A percentile compares a stretch with the other conserved stretches of the same genome.
Evolutionary conservation across 1,140 invertebrate species (phyloP).

Genomic region (Drosophila watanabei): DNA sequence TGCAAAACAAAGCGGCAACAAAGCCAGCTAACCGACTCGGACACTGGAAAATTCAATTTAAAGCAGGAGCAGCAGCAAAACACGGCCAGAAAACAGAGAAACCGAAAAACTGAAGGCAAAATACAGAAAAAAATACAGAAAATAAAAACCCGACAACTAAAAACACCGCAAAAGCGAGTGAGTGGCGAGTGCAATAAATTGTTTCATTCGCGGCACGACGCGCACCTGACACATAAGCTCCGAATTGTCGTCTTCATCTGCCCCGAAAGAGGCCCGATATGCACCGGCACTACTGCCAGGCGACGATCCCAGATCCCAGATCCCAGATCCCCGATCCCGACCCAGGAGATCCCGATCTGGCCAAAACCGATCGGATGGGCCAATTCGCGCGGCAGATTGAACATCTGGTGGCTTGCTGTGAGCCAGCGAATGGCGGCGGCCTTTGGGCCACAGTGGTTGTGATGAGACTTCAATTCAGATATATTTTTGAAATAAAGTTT

Average conservation of each 20-base stretch:
- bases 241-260: constrained; percentile 77
- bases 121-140: not conserved
- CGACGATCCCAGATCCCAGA: constrained; percentile 2
- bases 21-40: constrained; percentile 22
- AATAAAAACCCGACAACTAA: constrained; percentile 1
- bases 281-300: not conserved
- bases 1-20: constrained; percentile 33
- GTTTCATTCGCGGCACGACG: constrained; percentile 76
- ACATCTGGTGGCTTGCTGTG: constrained; percentile 77
- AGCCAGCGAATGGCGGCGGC: constrained; percentile 21
- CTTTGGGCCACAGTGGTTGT: constrained; percentile 49
- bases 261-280: constrained; percentile 3
- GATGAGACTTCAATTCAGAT: not conserved
- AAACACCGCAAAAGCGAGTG: constrained; percentile 56
- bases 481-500: not conserved
- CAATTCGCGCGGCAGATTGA: constrained; percentile 54
- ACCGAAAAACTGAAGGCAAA: not conserved
- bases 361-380: constrained; percentile 33
- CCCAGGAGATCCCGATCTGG: constrained; percentile 30
- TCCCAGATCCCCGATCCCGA: not conserved
- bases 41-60: constrained; percentile 69
- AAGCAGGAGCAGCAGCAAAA: constrained; percentile 32
- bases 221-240: constrained; percentile 79
- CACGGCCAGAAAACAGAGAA: constrained; percentile 30
- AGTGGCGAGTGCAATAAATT: constrained; percentile 73